Conservation (phyloP, 1,140 invertebrate species). For the Proctacanthus coquilletti region DNA sequence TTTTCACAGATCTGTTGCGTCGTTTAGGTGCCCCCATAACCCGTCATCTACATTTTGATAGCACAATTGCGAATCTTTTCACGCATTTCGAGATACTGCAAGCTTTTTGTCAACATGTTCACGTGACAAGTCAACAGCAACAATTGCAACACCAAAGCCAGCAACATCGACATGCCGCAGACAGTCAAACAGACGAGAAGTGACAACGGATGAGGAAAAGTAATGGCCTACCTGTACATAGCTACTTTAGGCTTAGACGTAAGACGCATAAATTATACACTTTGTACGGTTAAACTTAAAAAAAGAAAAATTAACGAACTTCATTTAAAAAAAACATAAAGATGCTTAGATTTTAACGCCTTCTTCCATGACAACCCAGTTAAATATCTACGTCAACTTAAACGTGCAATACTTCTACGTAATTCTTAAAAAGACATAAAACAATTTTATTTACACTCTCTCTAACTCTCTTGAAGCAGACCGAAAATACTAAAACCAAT, state of each 20-base stretch:
- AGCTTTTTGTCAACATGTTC: conserved; percentile 33
- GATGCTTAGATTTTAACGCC: too few species aligned
- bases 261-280: conserved; percentile 1
- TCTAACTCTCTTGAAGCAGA: too few species aligned
- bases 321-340: too few species aligned
- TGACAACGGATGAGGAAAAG: background rate
- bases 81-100: conserved; percentile 55
- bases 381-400: too few species aligned
- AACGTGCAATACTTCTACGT: too few species aligned
- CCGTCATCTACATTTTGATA: conserved; percentile 48
- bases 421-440: too few species aligned
- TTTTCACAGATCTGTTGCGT: conserved; percentile 50
- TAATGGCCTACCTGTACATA: background rate
- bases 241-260: background rate
- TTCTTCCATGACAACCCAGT: too few species aligned
- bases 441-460: too few species aligned
- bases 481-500: too few species aligned
- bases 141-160: conserved; percentile 11
- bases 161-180: conserved; percentile 6
- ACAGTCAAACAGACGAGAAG: background rate
- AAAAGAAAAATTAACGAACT: too few species aligned
- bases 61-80: conserved; percentile 40
- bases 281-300: background rate
- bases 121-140: conserved; percentile 21
- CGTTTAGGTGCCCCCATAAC: conserved; percentile 44